phyloP scores from a whole-genome alignment of 2,113 vertebrate genomes.

The Perca flavescens region DNA sequence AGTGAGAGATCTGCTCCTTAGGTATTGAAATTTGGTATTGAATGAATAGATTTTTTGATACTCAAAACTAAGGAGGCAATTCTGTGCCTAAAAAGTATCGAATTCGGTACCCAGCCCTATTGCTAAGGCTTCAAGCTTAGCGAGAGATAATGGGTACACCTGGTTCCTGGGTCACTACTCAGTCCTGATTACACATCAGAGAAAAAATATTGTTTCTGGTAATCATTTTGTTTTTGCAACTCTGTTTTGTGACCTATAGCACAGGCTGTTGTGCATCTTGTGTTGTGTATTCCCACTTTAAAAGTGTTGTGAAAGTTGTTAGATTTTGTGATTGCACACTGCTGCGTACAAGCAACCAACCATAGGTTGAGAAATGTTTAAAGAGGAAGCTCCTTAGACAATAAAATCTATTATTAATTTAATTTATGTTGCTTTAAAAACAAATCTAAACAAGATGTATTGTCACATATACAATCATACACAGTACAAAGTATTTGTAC shows the following conservation, averaged over 20 bases:
- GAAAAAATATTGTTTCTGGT: neutral
- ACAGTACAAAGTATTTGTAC: neutral
- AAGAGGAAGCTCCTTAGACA: neutral
- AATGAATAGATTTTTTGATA: no score
- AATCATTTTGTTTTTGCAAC: neutral
- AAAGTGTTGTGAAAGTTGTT: no score
- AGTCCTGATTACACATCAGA: neutral
- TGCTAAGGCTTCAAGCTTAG: neutral
- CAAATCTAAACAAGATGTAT: neutral
- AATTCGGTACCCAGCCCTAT: neutral
- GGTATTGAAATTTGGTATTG: no score
- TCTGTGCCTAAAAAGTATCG: no score
- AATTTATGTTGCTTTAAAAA: no score
- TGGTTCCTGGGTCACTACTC: neutral
- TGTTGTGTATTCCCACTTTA: neutral
- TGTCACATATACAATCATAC: neutral
- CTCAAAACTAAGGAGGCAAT: no score
- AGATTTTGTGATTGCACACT: neutral
- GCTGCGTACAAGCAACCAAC: neutral
- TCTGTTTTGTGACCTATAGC: neutral
- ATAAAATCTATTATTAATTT: neutral
- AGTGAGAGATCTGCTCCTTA: no score
- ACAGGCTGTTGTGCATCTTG: neutral
- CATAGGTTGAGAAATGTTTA: neutral
- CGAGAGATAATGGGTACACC: neutral